These are phyloP conservation scores for Ganaspis brasiliensis DNA, from an alignment of 2,888 invertebrate genomes.

Conservation along the genomic window DNA sequence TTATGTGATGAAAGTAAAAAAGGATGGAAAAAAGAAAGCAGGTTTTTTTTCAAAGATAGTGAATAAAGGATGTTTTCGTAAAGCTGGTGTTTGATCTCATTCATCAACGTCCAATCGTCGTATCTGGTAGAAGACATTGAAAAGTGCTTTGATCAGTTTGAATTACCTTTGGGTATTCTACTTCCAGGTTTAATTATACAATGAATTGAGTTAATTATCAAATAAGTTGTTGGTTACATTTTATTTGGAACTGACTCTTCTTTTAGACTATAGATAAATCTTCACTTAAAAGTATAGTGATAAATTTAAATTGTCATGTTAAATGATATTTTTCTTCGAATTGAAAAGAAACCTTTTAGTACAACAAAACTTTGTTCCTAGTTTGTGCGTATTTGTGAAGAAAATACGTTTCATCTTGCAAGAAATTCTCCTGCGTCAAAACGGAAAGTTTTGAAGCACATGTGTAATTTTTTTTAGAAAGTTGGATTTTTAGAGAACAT, in stretches of 20 bases:
- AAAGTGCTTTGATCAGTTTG: slow-evolving; percentile 34
- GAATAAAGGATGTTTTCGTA: slow-evolving; percentile 31
- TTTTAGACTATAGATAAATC: not conserved
- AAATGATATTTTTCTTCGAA: too few species aligned
- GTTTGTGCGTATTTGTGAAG: too few species aligned
- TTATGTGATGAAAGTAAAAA: slow-evolving; percentile 12
- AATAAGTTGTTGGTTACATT: slow-evolving; percentile 2
- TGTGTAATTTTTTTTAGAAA: not conserved
- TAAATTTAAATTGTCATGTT: too few species aligned
- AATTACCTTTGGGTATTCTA: not conserved
- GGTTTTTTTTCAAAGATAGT: not conserved
- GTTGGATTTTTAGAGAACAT: slow-evolving; percentile 18
- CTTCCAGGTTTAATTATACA: slow-evolving; percentile 15
- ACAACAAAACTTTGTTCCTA: too few species aligned
- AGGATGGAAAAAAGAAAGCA: not conserved
- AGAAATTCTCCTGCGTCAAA: too few species aligned
- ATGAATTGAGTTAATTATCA: slow-evolving; percentile 13
- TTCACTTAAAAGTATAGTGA: not conserved
- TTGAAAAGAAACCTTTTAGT: too few species aligned
- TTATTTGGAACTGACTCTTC: not conserved
- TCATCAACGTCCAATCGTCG: slow-evolving; percentile 31
- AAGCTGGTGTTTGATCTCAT: slow-evolving; percentile 16
- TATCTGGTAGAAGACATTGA: slow-evolving; percentile 18
- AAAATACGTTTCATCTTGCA: too few species aligned
- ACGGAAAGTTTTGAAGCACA: too few species aligned